phyloP scores from a whole-genome alignment of 2,113 vertebrate genomes.

The Seriola aureovittata region DNA sequence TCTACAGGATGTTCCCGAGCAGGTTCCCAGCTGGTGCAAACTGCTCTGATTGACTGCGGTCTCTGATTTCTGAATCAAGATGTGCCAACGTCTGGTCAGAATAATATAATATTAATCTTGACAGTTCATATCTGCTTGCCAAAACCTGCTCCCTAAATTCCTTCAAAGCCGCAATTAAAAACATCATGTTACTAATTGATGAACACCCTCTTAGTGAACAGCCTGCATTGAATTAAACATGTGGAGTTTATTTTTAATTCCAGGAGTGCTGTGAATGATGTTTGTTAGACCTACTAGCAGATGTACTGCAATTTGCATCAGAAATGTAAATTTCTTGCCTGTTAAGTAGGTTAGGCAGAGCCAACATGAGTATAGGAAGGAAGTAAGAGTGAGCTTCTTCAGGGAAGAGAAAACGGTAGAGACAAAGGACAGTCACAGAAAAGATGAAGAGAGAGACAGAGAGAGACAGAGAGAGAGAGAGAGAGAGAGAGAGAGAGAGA shows the following conservation, averaged over 20 bases:
- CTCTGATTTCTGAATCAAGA: conserved; percentile 61
- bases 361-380: conserved; percentile 23
- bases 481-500: neutral
- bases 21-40: conserved; percentile 25
- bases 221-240: conserved; percentile 74
- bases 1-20: conserved; percentile 9
- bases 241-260: conserved; percentile 54
- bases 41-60: conserved; percentile 2
- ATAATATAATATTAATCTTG: conserved; percentile 65
- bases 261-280: conserved; percentile 55
- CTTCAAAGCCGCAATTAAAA: conserved; percentile 79
- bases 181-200: conserved; percentile 82
- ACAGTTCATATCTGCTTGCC: conserved; percentile 64
- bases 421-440: conserved; percentile 17
- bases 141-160: conserved; percentile 65
- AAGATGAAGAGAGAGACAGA: neutral
- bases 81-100: conserved; percentile 44
- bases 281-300: conserved; percentile 54
- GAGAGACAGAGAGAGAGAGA: neutral
- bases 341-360: conserved; percentile 59
- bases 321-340: conserved; percentile 65
- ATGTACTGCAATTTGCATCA: conserved; percentile 67
- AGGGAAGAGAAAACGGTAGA: conserved; percentile 13
- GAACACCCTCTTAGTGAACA: conserved; percentile 63
- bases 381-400: conserved; percentile 22